Percentiles rank a stretch among this genome's conserved stretches.
Conservation (phyloP, 2,888 invertebrate species). For the Eumacrocentrus americanus region DNA sequence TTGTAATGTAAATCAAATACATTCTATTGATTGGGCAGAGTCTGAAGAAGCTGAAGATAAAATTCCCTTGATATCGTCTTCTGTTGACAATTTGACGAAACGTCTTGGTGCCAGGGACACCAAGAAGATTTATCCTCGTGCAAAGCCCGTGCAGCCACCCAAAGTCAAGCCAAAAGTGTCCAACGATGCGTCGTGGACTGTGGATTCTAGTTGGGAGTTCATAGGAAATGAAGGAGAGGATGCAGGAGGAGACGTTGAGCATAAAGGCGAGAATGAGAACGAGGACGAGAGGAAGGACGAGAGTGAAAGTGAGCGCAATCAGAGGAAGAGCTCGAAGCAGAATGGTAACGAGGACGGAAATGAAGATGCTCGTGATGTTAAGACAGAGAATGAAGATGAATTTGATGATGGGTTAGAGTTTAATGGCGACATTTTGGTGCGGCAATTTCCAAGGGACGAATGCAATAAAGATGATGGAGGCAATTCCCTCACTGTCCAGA, state of each 20-base stretch:
- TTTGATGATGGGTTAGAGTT: conserved; percentile 66
- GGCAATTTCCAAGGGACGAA: conserved; percentile 61
- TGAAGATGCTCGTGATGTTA: conserved; percentile 7
- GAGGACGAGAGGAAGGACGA: conserved; percentile 19
- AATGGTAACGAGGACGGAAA: conserved; percentile 63
- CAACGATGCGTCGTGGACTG: conserved; percentile 73
- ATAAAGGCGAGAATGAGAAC: conserved; percentile 12
- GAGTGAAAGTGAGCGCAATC: conserved; percentile 23
- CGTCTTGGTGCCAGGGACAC: conserved; percentile 58
- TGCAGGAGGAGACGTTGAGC: conserved; percentile 15
- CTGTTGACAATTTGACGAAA: conserved; percentile 70
- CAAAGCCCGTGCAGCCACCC: conserved; percentile 77
- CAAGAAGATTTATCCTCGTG: conserved; percentile 64
- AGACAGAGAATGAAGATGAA: conserved; percentile 61
- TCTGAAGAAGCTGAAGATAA: conserved; percentile 56
- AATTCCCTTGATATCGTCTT: conserved; percentile 67
- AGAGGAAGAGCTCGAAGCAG: neutral
- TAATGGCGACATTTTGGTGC: conserved; percentile 59
- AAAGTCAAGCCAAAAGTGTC: conserved; percentile 63
- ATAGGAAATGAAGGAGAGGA: conserved; percentile 67
- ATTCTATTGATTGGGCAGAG: conserved; percentile 59
- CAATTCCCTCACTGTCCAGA: conserved; percentile 75
- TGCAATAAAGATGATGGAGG: conserved; percentile 62
- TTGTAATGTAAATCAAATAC: conserved; percentile 48
- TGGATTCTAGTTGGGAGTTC: conserved; percentile 91